phyloP scores from a whole-genome alignment of 2,113 vertebrate species.

The Marcusenius ussheri region DNA sequence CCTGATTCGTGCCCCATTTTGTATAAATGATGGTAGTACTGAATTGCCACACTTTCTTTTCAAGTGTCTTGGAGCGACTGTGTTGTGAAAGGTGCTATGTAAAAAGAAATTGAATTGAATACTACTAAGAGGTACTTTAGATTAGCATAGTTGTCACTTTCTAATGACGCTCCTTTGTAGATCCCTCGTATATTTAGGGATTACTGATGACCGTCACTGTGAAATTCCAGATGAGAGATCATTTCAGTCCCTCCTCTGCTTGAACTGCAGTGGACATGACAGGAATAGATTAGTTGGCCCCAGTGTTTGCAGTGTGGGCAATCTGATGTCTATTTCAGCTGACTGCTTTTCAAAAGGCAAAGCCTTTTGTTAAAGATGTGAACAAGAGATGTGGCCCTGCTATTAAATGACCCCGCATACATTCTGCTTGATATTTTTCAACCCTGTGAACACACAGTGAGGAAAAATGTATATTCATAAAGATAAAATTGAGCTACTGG shows the following conservation, averaged over 20 bases:
- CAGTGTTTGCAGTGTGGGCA: conserved; percentile 48
- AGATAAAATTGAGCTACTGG: not conserved
- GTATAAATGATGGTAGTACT: not conserved
- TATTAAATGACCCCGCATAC: not conserved
- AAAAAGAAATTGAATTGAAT: not conserved
- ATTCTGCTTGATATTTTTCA: not conserved
- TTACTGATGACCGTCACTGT: conserved; percentile 30
- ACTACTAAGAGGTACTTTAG: not conserved
- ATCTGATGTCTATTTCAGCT: conserved; percentile 55
- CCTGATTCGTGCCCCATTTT: not conserved
- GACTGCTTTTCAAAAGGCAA: conserved; percentile 62
- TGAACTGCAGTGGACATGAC: conserved; percentile 12
- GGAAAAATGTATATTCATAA: not conserved
- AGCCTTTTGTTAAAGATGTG: conserved; percentile 55
- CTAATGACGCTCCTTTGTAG: conserved; percentile 21
- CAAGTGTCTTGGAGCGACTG: not conserved
- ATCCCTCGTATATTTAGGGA: not conserved
- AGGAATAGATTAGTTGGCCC: conserved; percentile 47
- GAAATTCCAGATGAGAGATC: not conserved
- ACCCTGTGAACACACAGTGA: not conserved
- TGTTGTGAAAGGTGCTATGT: not conserved
- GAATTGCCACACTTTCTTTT: not conserved
- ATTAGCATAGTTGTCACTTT: not conserved
- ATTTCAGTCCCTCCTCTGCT: not conserved
- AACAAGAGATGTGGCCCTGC: conserved; percentile 43